Evolutionary conservation across 2,888 invertebrate genomes (phyloP).

Genomic region (Phrixothrix hirtus): DNA sequence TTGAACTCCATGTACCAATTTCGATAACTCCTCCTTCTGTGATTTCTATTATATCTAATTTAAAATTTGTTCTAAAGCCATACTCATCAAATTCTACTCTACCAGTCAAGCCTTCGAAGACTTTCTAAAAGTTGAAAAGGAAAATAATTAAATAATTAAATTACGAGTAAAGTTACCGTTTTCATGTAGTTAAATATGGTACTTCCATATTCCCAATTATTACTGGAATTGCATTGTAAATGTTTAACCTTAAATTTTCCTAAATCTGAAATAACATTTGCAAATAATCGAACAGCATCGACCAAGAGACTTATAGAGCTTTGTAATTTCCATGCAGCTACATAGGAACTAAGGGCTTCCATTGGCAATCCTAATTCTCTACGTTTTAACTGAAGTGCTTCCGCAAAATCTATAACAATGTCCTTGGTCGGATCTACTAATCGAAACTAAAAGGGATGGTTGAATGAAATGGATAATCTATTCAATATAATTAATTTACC

Average conservation of each 20-base stretch:
- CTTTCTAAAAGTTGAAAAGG: constrained; percentile 42
- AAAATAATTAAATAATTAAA: neutral
- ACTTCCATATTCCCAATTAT: constrained; percentile 79
- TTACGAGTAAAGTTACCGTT: too few species aligned
- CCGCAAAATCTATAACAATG: neutral
- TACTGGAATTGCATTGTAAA: constrained; percentile 64
- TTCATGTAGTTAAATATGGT: constrained; percentile 83
- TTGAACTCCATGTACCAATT: constrained; percentile 53
- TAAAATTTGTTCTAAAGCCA: constrained; percentile 53
- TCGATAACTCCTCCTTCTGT: constrained; percentile 50
- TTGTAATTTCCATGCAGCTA: constrained; percentile 49
- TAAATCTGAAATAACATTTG: constrained; percentile 66
- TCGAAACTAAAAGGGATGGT: constrained; percentile 58
- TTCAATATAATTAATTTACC: too few species aligned
- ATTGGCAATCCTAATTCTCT: constrained; percentile 42
- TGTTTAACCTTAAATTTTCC: constrained; percentile 33
- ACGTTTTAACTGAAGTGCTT: constrained; percentile 1
- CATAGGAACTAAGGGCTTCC: constrained; percentile 15
- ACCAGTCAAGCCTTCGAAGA: constrained; percentile 52
- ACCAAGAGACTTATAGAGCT: constrained; percentile 80
- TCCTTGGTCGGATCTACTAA: constrained; percentile 62
- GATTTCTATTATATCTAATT: constrained; percentile 53
- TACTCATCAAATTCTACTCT: constrained; percentile 52
- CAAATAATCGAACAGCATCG: constrained; percentile 83
- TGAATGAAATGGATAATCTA: too few species aligned